A percentile compares a stretch with the other conserved stretches of the same genome.
phyloP scores from a whole-genome alignment of 2,797 vertebrate species.

The Chelon auratus region DNA sequence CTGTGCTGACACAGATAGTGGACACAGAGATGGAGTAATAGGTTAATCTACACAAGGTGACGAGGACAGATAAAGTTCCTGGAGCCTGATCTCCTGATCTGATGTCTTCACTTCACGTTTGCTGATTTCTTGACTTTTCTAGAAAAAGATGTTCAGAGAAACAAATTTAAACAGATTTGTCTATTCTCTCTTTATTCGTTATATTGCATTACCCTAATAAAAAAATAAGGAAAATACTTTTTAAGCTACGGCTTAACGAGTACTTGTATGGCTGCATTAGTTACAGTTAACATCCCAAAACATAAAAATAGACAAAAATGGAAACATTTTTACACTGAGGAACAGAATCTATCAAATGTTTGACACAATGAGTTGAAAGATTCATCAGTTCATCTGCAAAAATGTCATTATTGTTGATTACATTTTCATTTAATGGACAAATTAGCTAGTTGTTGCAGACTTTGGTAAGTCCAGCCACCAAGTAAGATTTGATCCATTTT shows the following conservation, averaged over 20 bases:
- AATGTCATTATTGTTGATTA: background rate
- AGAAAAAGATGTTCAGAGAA: no score
- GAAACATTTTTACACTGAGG: background rate
- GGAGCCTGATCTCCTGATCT: constrained; percentile 41
- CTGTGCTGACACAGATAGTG: constrained; percentile 49
- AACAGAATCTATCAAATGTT: background rate
- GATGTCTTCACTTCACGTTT: constrained; percentile 11
- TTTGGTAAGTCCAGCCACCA: background rate
- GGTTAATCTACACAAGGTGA: constrained; percentile 61
- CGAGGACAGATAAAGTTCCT: constrained; percentile 45
- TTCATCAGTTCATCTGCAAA: background rate
- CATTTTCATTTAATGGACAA: no score
- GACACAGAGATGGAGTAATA: constrained; percentile 44
- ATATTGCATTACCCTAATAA: background rate
- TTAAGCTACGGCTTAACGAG: no score
- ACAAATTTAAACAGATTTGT: background rate
- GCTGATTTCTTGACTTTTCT: background rate
- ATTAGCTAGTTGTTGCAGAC: no score
- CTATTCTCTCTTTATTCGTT: fast-evolving
- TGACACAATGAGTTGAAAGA: background rate
- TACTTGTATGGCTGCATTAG: no score
- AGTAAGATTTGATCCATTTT: background rate
- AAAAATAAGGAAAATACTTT: background rate
- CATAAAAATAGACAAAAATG: no score
- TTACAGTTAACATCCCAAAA: no score